Evolutionary conservation across 2,797 vertebrate species (phyloP).

Genomic region (Labeo calbasu): DNA sequence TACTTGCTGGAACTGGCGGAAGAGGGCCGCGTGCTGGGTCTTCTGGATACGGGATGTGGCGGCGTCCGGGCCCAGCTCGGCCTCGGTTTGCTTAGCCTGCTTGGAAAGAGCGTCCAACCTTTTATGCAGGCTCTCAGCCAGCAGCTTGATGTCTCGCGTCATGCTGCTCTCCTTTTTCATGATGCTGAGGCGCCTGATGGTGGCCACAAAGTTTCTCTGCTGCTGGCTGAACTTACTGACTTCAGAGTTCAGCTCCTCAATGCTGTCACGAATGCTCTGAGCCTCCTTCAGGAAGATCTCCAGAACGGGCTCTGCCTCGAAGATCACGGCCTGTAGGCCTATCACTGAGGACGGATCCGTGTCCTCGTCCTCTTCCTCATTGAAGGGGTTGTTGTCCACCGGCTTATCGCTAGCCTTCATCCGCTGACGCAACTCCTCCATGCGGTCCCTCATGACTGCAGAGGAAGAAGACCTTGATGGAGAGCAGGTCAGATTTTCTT

Average conservation of each 20-base stretch:
- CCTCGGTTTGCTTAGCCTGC: constrained; percentile 80
- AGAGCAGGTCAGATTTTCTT: not conserved
- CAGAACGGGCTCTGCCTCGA: constrained; percentile 88
- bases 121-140: constrained; percentile 84
- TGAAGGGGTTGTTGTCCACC: constrained; percentile 52
- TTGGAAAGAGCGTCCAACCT: constrained; percentile 82
- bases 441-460: constrained; percentile 85
- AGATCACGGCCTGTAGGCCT: constrained; percentile 87
- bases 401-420: constrained; percentile 71
- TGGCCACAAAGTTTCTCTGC: constrained; percentile 85
- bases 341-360: constrained; percentile 71
- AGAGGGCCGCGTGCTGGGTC: constrained; percentile 82
- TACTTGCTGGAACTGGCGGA: constrained; percentile 82
- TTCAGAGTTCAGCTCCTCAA: constrained; percentile 82
- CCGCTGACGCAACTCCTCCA: constrained; percentile 85
- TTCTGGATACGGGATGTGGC: constrained; percentile 83
- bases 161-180: constrained; percentile 91
- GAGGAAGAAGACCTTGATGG: not conserved
- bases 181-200: constrained; percentile 92
- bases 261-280: constrained; percentile 83
- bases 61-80: constrained; percentile 76
- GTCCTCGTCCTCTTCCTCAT: constrained; percentile 64
- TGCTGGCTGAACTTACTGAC: constrained; percentile 88
- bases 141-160: constrained; percentile 86
- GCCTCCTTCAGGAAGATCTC: constrained; percentile 86